These are phyloP conservation scores for Orius laevigatus DNA, from an alignment of 1,140 invertebrate genomes.

Conservation along the genomic window DNA sequence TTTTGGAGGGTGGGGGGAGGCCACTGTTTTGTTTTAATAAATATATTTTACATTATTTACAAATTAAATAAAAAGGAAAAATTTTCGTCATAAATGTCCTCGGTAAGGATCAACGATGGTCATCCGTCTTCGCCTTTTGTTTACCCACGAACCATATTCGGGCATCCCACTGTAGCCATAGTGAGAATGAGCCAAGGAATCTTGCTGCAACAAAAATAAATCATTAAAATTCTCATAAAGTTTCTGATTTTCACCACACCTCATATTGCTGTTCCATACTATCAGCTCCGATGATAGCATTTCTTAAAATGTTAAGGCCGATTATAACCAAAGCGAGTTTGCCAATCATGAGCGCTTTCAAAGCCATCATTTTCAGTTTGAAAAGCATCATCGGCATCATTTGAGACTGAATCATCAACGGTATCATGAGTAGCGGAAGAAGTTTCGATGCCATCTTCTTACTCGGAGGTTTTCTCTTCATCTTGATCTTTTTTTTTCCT, in stretches of 20 bases:
- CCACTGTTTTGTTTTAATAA: too few relatives aligned
- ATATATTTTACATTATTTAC: too few relatives aligned
- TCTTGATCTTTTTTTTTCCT: slow-evolving; percentile 3
- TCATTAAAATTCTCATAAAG: too few relatives aligned
- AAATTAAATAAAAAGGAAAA: too few relatives aligned
- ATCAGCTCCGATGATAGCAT: slow-evolving; percentile 5
- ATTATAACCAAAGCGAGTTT: slow-evolving; percentile 20
- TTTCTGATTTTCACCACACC: too few relatives aligned
- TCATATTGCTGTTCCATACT: slow-evolving; percentile 9
- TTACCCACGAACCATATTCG: slow-evolving; percentile 9
- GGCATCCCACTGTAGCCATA: slow-evolving; percentile 10
- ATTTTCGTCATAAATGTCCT: too few relatives aligned
- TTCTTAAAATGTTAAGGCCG: slow-evolving; percentile 16
- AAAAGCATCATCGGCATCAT: slow-evolving; percentile 20
- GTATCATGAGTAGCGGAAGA: slow-evolving; percentile 20
- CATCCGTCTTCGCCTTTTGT: background rate
- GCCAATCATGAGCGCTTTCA: slow-evolving; percentile 20
- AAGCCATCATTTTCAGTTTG: slow-evolving; percentile 21
- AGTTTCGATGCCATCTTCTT: slow-evolving; percentile 19
- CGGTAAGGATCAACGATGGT: too few relatives aligned
- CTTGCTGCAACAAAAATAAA: slow-evolving; percentile 3
- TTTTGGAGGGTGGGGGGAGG: too few relatives aligned
- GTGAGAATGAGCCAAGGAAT: slow-evolving; percentile 2
- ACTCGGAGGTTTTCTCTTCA: slow-evolving; percentile 12
- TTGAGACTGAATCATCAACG: slow-evolving; percentile 19